Evolutionary conservation across 2,888 invertebrate genomes (phyloP), one percentile per base, ranked within the genome.

Genomic region (Meiosimyza platycephala): DNA sequence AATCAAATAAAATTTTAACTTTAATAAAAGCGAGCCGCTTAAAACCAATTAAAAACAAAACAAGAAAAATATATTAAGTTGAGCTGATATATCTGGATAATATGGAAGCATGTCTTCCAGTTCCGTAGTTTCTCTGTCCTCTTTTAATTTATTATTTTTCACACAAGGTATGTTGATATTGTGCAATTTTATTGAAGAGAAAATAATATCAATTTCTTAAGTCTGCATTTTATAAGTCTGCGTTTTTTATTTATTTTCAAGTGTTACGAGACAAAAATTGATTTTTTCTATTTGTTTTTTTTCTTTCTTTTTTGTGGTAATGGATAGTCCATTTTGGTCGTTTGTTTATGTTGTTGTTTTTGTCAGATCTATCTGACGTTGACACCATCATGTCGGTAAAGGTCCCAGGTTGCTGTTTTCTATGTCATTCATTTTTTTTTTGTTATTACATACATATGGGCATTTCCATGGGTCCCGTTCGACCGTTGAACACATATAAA

Each of bases 61-160:
- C 2, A 55, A 40, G 16, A 63, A 16, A 50, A 52, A 48, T 16
- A 47, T 59, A 59, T 68, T 47, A 52, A 72, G 67, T 63, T 59
- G 63, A 74, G 66, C 52, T 73, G 55, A 62, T 71, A 74, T 75
- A 73, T 72, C 62, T 83, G 80, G 79, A 82, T 84, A 85, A 83
- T 87, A 84, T 86, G 86, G 85, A 83, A 87, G 84, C 81, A 87
- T 87, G 85, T 87, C 86, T 85, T 87, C 85, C 83, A 84, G 82
- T 84, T 85, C 84, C 80, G 85, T 85, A 83, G 85, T 86, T 83
- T 85, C 87, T 82, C 83, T 86, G 82, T 87, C 87, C 83, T 87
- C 86, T 79, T 87, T 87, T 81, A 87, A 87, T 83, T 79, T 87
- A 84, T 85, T 87, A 82, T 86, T 87, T 85, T 84, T 87, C 80